Percentiles rank a stretch among this genome's conserved stretches.
Evolutionary conservation across 2,113 vertebrate genomes (phyloP).

Genomic region (Saguinus midas): DNA sequence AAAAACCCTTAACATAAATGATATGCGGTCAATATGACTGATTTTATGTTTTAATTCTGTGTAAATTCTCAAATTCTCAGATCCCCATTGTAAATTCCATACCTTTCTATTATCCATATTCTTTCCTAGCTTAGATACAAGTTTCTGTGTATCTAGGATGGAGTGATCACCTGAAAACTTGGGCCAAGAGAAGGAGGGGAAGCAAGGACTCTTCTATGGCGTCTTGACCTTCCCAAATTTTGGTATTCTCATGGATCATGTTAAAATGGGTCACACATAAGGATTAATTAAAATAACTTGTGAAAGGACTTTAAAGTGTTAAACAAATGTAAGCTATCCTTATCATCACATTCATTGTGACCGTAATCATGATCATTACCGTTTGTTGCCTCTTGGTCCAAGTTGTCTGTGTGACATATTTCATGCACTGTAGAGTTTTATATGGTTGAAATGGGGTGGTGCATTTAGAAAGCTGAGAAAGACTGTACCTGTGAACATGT

Average conservation of each 20-base stretch:
- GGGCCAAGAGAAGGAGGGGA: neutral
- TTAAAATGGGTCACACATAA: neutral
- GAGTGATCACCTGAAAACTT: neutral
- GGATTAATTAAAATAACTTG: neutral
- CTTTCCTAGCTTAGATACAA: neutral
- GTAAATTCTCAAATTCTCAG: slow-evolving; percentile 16
- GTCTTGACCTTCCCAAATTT: neutral
- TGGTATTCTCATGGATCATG: neutral
- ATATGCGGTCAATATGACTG: neutral
- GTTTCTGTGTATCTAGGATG: neutral
- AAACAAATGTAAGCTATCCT: neutral
- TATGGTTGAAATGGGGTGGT: too few species aligned
- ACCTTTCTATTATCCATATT: neutral
- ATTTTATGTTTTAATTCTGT: slow-evolving; percentile 35
- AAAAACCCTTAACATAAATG: neutral
- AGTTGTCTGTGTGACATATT: neutral
- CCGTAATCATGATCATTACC: neutral
- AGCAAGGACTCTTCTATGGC: neutral
- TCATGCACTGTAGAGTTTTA: neutral
- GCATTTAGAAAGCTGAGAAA: neutral
- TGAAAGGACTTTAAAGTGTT: neutral
- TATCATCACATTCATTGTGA: neutral
- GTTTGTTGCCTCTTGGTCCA: neutral
- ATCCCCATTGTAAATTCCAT: neutral
- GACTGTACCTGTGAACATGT: neutral